These are phyloP conservation scores for Polyploca ridens DNA, from an alignment of 2,888 invertebrate genomes.

Conservation along the genomic window DNA sequence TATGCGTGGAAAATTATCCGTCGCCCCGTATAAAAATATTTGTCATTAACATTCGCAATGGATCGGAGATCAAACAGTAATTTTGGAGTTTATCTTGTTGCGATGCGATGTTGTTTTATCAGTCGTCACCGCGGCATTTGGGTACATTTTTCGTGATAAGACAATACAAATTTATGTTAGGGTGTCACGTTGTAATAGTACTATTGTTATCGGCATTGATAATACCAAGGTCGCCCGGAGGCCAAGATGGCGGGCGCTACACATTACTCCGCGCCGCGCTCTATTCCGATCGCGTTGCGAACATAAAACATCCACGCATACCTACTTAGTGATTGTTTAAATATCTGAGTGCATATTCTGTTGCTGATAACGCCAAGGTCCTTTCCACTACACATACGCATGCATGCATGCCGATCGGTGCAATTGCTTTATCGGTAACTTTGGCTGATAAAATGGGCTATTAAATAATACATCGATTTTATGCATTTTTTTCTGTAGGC, in stretches of 20 bases:
- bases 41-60: conserved; percentile 25
- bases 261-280: conserved; percentile 21
- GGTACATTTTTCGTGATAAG: conserved; percentile 72
- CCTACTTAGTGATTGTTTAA: conserved; percentile 54
- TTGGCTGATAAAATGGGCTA: conserved; percentile 38
- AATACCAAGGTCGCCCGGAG: conserved; percentile 71
- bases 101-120: conserved; percentile 68
- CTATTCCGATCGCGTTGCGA: conserved; percentile 1
- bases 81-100: conserved; percentile 69
- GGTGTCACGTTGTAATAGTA: conserved; percentile 76
- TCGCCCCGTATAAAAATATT: conserved; percentile 27
- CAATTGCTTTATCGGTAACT: conserved; percentile 47
- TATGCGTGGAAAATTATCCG: conserved; percentile 37
- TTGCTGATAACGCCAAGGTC: conserved; percentile 69
- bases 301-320: conserved; percentile 16
- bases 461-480: conserved; percentile 33
- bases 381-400: conserved; percentile 53
- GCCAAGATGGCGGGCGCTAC: conserved; percentile 59
- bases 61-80: conserved; percentile 57
- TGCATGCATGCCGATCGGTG: conserved; percentile 39
- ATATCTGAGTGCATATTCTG: conserved; percentile 65
- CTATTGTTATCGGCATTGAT: conserved; percentile 78
- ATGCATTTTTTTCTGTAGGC: conserved; percentile 35
- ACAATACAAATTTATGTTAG: conserved; percentile 81
- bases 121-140: conserved; percentile 55